Percentiles rank a stretch among this genome's conserved stretches.
phyloP scores from a whole-genome alignment of 2,797 vertebrate genomes.

The Aphelocoma californica region DNA sequence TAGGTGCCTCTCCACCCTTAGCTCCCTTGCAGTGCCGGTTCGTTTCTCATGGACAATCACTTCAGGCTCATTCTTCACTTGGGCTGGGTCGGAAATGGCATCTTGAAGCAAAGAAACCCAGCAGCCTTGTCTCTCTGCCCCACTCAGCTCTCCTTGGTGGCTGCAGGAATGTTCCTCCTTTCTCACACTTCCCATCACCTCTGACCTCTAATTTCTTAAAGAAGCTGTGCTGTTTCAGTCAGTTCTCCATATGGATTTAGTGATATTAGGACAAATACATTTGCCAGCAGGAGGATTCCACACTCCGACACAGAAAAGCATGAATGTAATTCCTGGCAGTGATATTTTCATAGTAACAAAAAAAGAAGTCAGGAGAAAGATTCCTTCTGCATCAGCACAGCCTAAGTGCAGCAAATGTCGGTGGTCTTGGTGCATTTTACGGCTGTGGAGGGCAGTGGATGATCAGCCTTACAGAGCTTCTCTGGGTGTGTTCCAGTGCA shows the following conservation, averaged over 20 bases:
- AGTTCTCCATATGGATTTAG: neutral
- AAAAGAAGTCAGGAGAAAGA: neutral
- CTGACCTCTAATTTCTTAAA: neutral
- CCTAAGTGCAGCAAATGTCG: neutral
- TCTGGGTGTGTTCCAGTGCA: rapidly evolving
- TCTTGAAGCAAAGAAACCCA: neutral
- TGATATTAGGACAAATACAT: neutral
- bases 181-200: neutral
- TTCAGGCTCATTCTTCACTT: neutral
- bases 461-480: neutral
- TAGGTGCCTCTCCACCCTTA: neutral
- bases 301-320: neutral
- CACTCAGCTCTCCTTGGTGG: neutral
- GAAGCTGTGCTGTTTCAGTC: neutral
- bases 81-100: neutral
- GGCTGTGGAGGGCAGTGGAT: neutral
- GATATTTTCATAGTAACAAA: neutral
- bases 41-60: neutral
- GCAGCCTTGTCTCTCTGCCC: neutral
- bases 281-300: neutral
- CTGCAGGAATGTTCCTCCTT: neutral
- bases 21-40: neutral
- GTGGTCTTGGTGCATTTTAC: neutral
- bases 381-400: neutral
- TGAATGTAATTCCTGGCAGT: neutral